phyloP scores from a whole-genome alignment of 2,113 vertebrate species.

The human region DNA sequence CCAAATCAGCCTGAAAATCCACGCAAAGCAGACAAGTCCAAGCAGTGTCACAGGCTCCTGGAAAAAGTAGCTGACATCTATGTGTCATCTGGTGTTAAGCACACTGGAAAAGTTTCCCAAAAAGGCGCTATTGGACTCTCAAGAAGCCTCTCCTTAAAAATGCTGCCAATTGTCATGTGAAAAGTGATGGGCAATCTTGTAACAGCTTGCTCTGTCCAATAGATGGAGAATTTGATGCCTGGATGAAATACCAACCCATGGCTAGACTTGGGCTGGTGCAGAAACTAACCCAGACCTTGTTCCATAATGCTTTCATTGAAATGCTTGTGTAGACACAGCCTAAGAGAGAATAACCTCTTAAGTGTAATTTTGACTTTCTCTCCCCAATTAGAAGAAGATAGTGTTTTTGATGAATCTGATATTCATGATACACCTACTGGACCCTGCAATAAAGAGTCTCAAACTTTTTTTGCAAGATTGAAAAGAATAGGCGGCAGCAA shows the following conservation, averaged over 20 bases:
- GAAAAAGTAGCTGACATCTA: neutral
- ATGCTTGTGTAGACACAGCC: conserved; percentile 80
- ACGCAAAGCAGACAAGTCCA: neutral
- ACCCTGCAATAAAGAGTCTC: conserved; percentile 96
- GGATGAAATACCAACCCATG: neutral
- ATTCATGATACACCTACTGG: conserved; percentile 98
- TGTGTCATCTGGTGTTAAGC: neutral
- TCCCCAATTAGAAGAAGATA: conserved; percentile 95
- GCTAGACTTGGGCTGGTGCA: neutral
- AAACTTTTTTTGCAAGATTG: conserved; percentile 99
- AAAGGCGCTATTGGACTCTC: neutral
- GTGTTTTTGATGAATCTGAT: conserved; percentile 99
- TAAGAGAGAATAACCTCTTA: conserved; percentile 75
- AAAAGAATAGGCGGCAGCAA: conserved; percentile 99
- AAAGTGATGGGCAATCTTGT: neutral
- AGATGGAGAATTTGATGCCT: neutral
- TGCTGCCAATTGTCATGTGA: neutral
- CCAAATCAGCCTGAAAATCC: conserved; percentile 52
- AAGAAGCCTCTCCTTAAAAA: conserved; percentile 20
- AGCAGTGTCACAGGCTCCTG: neutral
- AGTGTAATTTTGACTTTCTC: conserved; percentile 82
- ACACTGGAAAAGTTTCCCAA: neutral
- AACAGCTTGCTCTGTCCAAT: neutral
- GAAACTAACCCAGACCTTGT: neutral
- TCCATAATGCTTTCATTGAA: conserved; percentile 47